Conservation (phyloP, 2,888 invertebrate genomes). For the Achlya flavicornis region DNA sequence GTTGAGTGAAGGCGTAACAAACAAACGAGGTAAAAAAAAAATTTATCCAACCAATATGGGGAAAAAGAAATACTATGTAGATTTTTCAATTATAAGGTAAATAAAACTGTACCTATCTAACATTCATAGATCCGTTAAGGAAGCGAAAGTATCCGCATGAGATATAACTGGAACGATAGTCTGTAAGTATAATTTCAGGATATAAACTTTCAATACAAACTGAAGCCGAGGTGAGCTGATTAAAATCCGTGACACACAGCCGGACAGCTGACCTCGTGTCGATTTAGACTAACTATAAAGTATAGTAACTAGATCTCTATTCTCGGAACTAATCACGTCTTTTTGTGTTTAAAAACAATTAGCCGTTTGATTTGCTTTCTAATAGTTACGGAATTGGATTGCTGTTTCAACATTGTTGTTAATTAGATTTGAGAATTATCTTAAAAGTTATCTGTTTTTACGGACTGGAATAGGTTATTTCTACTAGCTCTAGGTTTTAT, state of each 20-base stretch:
- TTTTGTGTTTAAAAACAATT: slow-evolving; percentile 20
- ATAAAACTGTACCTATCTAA: too few species aligned
- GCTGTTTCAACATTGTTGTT: neutral
- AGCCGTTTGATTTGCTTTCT: slow-evolving; percentile 1
- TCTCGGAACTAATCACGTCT: slow-evolving; percentile 25
- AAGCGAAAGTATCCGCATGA: too few species aligned
- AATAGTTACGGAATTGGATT: neutral
- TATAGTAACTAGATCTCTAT: slow-evolving; percentile 14
- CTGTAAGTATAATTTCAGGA: neutral
- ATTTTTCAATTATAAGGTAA: too few species aligned
- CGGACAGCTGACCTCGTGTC: slow-evolving; percentile 29
- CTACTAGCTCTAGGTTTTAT: too few species aligned
- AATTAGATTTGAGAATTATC: neutral
- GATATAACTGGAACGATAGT: neutral
- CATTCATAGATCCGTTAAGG: too few species aligned
- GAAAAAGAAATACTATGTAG: too few species aligned
- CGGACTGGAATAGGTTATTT: too few species aligned
- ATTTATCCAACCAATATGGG: too few species aligned
- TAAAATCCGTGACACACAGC: slow-evolving; percentile 31
- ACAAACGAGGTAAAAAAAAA: too few species aligned
- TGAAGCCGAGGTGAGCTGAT: neutral
- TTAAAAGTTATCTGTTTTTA: too few species aligned
- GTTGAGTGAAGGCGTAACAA: too few species aligned
- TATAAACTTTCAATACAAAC: neutral
- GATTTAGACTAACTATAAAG: slow-evolving; percentile 17